phyloP scores from a whole-genome alignment of 2,888 invertebrate genomes.

The Nebria salina region DNA sequence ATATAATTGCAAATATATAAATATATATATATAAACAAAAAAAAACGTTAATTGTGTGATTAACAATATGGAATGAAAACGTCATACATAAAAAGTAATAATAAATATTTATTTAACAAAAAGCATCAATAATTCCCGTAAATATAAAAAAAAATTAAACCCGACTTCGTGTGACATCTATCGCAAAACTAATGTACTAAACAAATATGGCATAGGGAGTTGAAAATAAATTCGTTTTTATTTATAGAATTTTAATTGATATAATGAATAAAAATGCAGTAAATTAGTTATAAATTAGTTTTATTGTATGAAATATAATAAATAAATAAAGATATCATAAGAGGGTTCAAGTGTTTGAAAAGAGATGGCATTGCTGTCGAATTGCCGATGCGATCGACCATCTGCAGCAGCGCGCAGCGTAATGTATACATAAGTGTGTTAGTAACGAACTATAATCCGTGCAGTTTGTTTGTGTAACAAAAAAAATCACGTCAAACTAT shows the following conservation, averaged over 20 bases:
- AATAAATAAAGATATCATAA: background rate
- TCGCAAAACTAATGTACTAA: no score
- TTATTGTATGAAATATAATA: no score
- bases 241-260: no score
- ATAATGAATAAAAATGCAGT: no score
- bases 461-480: conserved; percentile 40
- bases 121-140: background rate
- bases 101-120: background rate
- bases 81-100: background rate
- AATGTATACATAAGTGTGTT: conserved; percentile 17
- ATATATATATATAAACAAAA: background rate
- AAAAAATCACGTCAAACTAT: conserved; percentile 28
- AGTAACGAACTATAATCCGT: conserved; percentile 31
- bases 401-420: conserved; percentile 24
- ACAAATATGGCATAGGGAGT: no score
- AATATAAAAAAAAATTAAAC: background rate
- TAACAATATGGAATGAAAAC: background rate
- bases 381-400: conserved; percentile 2
- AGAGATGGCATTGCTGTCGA: conserved; percentile 12
- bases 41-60: no score
- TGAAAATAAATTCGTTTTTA: no score
- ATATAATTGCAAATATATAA: background rate
- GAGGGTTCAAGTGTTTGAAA: background rate
- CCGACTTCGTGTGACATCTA: no score
- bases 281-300: no score